Evolutionary conservation across 2,797 vertebrate species (phyloP).

Genomic region (Paguma larvata): DNA sequence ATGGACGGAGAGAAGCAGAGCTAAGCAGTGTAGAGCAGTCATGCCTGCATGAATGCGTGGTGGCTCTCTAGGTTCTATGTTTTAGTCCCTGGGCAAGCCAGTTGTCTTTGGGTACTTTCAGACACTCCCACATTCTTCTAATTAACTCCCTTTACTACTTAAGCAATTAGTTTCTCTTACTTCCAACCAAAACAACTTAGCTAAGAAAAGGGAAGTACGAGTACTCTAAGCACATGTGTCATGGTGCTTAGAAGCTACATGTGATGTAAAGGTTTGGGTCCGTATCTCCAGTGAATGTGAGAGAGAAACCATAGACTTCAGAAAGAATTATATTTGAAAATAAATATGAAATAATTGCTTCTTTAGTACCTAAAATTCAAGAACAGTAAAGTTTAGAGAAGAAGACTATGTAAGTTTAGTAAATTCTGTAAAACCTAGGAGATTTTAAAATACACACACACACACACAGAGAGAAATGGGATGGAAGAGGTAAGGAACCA

Average conservation of each 20-base stretch:
- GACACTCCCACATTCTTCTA: slow-evolving; percentile 45
- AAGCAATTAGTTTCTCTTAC: slow-evolving; percentile 57
- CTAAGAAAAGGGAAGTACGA: slow-evolving; percentile 46
- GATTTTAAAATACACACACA: slow-evolving; percentile 18
- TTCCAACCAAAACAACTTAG: slow-evolving; percentile 65
- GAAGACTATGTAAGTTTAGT: slow-evolving; percentile 3
- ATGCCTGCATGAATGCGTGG: neutral
- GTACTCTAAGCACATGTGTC: slow-evolving; percentile 4
- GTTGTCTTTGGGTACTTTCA: slow-evolving; percentile 30
- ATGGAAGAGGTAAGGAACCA: slow-evolving; percentile 16
- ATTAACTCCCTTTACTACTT: slow-evolving; percentile 40
- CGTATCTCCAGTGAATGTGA: neutral
- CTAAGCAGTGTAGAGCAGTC: neutral
- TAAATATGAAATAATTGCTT: slow-evolving; percentile 36
- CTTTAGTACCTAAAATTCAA: slow-evolving; percentile 15
- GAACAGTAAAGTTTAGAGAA: neutral
- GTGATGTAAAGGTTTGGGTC: neutral
- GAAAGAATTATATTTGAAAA: slow-evolving; percentile 39
- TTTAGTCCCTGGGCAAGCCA: neutral
- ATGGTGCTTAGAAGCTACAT: neutral
- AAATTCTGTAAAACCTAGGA: slow-evolving; percentile 43
- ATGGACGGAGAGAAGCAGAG: neutral
- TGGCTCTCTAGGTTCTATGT: neutral
- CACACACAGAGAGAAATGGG: neutral
- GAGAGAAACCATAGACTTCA: neutral